Evolutionary conservation across 30 jellyfish, hydroid and myxozoan species (phyloP), one percentile per base, ranked within the genome.

Genomic region (Nemopilema nomurai): DNA sequence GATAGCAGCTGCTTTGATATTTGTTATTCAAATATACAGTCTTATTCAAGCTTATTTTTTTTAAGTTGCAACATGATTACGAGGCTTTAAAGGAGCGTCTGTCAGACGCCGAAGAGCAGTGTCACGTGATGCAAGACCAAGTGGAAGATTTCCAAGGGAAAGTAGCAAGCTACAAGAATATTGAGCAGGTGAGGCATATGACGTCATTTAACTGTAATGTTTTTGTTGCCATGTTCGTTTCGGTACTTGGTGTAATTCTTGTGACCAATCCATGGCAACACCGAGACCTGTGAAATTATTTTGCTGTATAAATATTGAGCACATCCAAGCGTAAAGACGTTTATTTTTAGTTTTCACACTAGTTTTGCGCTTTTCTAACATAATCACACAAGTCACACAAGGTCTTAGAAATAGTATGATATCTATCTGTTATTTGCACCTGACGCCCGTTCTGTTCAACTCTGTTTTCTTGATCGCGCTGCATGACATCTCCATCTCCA

Each of bases 111-210:
- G 93, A 84, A 53, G 74, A 53, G 8, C 86, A 88, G 24, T 80
- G 90, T 62, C 65, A 6, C 31, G 23, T 66, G 83, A 84, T 84
- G 93, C 84, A 75, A 33, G 87, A 71, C 18, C 93, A 84, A 31
- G 9, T 84, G 28, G 92, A 72, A 57, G 57, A 50, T 18, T 63
- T 88, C 32, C 96, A 78, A 62, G 81, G 50, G 6, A 88, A 88
- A 88, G 75, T 88, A 23, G 65, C 63, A 24, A 63, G 74, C 16
- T 79, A 70, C 52, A 77, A 88, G 67, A 71, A 20, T 0, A 41
- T 84, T 27, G 93, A 84, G 74, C 51, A 84, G 87, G 93, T 84
- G n/a, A 8, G n/a, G n/a, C n/a, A n/a, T n/a, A n/a, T n/a, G n/a
- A n/a, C n/a, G n/a, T n/a, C n/a, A n/a, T n/a, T n/a, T n/a, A n/a